Percentiles rank a stretch among this genome's conserved stretches.
Conservation (phyloP, 2,797 vertebrate genomes). For the Hoplostethus mediterraneus region DNA sequence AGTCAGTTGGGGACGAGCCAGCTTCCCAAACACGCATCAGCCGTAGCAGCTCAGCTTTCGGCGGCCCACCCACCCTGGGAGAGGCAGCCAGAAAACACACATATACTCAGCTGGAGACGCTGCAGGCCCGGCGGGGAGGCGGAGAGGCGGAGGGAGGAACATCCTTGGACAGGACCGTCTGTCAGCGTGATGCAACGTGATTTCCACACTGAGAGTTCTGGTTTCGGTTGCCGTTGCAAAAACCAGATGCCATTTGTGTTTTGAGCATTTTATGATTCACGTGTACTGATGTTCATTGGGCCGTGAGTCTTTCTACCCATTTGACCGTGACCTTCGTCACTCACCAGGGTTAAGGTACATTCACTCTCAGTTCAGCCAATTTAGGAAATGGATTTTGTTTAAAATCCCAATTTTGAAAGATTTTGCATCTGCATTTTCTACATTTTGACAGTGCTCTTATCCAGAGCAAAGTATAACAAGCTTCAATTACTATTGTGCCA, state of each 20-base stretch:
- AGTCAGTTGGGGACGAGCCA: constrained; percentile 34
- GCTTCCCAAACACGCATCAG: constrained; percentile 41
- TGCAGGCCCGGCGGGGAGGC: constrained; percentile 39
- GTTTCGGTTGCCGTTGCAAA: constrained; percentile 3
- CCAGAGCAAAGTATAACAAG: constrained; percentile 12
- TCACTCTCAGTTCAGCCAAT: constrained; percentile 13
- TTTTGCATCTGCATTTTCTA: constrained; percentile 16
- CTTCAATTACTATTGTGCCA: constrained; percentile 11
- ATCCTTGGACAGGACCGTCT: constrained; percentile 29
- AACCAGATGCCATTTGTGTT: background rate
- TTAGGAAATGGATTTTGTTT: constrained; percentile 13
- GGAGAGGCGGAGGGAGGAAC: constrained; percentile 40
- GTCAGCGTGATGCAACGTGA: constrained; percentile 10
- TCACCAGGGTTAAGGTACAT: background rate
- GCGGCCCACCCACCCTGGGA: constrained; percentile 52
- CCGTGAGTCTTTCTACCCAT: background rate
- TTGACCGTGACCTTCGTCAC: constrained; percentile 3
- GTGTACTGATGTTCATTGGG: background rate
- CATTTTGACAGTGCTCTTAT: constrained; percentile 15
- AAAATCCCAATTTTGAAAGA: background rate
- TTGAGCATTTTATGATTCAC: background rate
- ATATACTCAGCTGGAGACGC: constrained; percentile 55
- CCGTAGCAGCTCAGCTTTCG: constrained; percentile 33
- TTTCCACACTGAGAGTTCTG: constrained; percentile 33
- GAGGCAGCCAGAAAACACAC: constrained; percentile 38